Percentiles rank a stretch among this genome's conserved stretches.
These are phyloP conservation scores for Onthophagus sagittarius DNA, from an alignment of 2,888 invertebrate genomes.

Conservation along the genomic window DNA sequence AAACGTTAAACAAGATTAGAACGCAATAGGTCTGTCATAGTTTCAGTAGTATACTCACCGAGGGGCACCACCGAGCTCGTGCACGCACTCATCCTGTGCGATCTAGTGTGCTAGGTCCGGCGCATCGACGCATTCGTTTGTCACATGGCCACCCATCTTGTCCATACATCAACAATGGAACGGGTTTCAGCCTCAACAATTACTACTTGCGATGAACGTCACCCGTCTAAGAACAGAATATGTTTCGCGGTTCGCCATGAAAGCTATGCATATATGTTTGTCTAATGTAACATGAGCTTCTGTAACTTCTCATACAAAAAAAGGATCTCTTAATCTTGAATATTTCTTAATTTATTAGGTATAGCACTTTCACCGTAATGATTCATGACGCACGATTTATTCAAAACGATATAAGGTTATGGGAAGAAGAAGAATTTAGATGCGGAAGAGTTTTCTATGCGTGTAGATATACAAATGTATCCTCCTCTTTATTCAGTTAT, in stretches of 20 bases:
- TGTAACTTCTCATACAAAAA: neutral
- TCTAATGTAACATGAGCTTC: neutral
- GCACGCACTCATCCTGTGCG: neutral
- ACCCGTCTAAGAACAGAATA: neutral
- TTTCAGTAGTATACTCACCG: neutral
- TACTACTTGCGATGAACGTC: conserved; percentile 9
- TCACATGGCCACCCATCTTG: conserved; percentile 13
- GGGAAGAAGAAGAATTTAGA: neutral
- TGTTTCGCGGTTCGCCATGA: neutral
- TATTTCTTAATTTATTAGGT: neutral
- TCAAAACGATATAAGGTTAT: neutral
- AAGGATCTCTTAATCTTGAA: neutral
- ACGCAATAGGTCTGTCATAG: neutral
- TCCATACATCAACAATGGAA: conserved; percentile 9
- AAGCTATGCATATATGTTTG: neutral
- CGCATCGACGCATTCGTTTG: conserved; percentile 9
- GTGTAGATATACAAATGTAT: neutral
- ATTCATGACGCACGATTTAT: neutral
- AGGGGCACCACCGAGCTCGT: neutral
- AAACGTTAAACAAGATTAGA: neutral
- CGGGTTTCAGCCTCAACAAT: conserved; percentile 9
- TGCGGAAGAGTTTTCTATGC: neutral
- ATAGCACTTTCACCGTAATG: neutral
- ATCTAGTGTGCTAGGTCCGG: neutral
- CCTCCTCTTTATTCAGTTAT: neutral